Base-by-base conservation (phyloP, 2,113 vertebrate genomes). In the Caretta caretta region DNA sequence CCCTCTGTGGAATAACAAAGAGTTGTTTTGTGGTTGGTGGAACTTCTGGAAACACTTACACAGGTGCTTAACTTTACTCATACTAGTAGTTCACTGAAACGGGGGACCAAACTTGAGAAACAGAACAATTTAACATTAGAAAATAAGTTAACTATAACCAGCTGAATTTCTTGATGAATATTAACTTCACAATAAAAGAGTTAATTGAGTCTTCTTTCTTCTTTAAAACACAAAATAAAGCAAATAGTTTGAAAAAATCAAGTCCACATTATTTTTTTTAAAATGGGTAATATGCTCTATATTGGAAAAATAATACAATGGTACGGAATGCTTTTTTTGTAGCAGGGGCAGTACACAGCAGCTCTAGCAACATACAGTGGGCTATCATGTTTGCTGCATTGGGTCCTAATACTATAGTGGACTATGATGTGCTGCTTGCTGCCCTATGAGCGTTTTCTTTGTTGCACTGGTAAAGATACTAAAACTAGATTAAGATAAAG, bases 101-200 rank as follows among this genome's bases (percentile, higher is more conserved):
- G 7, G 79, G 24, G 56, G 2, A 22, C 25, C 49, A 48, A 25
- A 38, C 65, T 78, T 16, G 13, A 5, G 22, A 93, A 79, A 13
- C 19, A n/a, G 62, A 69, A 69, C 27, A 17, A n/a, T 29, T 87
- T 56, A 13, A 12, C 2, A 10, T 50, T 75, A 59, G 49, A 12
- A 94, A 83, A 10, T 25, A n/a, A 54, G 42, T 62, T 48, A 48
- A 42, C 5, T 5, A 48, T 38, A 38, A 25, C 20, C 72, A 87
- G 84, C 24, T 76, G 46, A 31, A 10, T 42, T 53, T 91, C 92
- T 87, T 81, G 57, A 93, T 46, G 62, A 90, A 96, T 27, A 88
- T 81, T 38, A 95, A 86, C 75, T 91, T 38, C 72, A 62, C 22
- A n/a, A 81, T 49, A 76, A 29, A 48, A 69, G 46, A 81, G 24